phyloP scores from a whole-genome alignment of 2,888 invertebrate species.

The Nebria salina region DNA sequence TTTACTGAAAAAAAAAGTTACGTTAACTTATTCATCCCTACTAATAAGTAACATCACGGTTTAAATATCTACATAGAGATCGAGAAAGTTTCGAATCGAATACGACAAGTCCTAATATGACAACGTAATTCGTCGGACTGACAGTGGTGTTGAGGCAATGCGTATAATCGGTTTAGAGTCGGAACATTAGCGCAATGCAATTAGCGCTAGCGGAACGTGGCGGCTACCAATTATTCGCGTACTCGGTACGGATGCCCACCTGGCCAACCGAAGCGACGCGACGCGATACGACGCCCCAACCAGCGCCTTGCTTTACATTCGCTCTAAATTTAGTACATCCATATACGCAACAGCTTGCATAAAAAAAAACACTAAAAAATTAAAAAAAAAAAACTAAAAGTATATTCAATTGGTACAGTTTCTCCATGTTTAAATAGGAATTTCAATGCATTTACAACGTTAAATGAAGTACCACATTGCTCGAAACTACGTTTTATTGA shows the following conservation, averaged over 20 bases:
- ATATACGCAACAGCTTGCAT: slow-evolving; percentile 12
- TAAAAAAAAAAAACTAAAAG: neutral
- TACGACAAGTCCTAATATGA: slow-evolving; percentile 35
- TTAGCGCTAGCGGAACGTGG: slow-evolving; percentile 37
- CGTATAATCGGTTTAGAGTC: slow-evolving; percentile 45
- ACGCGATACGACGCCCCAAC: neutral
- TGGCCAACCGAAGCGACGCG: neutral
- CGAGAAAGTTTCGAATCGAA: slow-evolving; percentile 10
- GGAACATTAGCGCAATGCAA: slow-evolving; percentile 44
- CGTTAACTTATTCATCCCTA: too few species aligned
- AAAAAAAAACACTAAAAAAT: neutral
- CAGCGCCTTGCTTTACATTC: neutral
- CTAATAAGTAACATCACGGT: neutral
- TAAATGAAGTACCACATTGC: too few species aligned
- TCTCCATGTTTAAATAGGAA: too few species aligned
- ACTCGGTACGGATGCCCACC: slow-evolving; percentile 12
- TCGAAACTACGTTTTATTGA: too few species aligned
- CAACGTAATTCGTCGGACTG: slow-evolving; percentile 35
- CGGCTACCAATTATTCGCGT: slow-evolving; percentile 40
- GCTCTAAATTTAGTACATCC: neutral
- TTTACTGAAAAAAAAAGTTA: too few species aligned
- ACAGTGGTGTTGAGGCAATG: slow-evolving; percentile 20
- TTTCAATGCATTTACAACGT: too few species aligned
- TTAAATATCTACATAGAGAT: neutral
- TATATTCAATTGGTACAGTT: neutral